Percentiles rank a stretch among this genome's conserved stretches.
These are phyloP conservation scores for Anoura caudifer DNA, from an alignment of 2,113 vertebrate genomes.

Conservation along the genomic window DNA sequence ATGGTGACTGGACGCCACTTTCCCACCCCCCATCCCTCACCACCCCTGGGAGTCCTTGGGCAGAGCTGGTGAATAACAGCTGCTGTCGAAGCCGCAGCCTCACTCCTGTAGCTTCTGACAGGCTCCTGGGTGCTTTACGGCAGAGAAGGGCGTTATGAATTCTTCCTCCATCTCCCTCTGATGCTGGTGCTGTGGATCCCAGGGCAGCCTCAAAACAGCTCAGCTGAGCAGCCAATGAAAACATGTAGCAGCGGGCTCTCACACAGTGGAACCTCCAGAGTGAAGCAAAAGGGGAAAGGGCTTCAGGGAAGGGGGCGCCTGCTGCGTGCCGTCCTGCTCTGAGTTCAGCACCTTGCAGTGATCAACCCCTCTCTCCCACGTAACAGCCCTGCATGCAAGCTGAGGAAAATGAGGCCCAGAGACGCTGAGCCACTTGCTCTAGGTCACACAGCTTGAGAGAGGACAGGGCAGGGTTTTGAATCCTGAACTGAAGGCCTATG, in stretches of 20 bases:
- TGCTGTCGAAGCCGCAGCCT: not conserved
- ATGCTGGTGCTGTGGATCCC: not conserved
- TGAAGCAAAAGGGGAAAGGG: not conserved
- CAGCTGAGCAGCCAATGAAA: not conserved
- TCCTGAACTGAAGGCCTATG: not conserved
- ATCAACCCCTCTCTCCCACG: not conserved
- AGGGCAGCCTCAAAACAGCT: not conserved
- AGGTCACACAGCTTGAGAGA: not conserved
- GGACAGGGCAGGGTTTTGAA: not conserved
- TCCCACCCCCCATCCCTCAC: rapidly evolving
- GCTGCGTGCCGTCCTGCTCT: rapidly evolving
- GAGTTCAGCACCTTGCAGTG: no score
- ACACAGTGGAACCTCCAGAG: not conserved
- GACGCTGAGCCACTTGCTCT: not conserved
- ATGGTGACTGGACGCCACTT: not conserved
- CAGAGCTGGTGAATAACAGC: not conserved
- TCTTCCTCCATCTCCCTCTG: not conserved
- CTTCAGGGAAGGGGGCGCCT: not conserved
- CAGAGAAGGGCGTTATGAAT: not conserved
- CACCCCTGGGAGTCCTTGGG: not conserved
- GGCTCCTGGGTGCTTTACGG: not conserved
- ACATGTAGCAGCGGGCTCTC: not conserved
- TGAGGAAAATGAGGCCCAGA: not conserved
- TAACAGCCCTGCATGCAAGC: not conserved
- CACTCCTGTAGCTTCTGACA: not conserved